Base-by-base conservation (phyloP, 2,113 vertebrate genomes). In the Drymodes brunneopygia region DNA sequence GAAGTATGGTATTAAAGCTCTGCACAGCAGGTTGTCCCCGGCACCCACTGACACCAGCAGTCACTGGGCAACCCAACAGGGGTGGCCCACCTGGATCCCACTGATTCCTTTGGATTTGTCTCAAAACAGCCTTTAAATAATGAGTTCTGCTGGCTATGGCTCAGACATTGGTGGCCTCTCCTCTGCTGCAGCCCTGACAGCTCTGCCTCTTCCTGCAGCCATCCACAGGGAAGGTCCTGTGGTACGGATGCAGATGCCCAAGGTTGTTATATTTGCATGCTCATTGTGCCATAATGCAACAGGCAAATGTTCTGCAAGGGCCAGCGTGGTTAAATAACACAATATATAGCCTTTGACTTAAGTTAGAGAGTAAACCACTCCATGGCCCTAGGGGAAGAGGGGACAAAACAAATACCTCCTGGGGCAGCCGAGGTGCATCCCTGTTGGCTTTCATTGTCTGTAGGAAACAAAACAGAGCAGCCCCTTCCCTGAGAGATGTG, bases 401-500 rank as follows among this genome's bases (percentile, higher is more conserved):
- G 53, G 65, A 62, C 54, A 19, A 47, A 73, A 71, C 71, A 66
- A 90, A 77, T 31, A 81, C 31, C 56, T 84, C 78, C 40, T 90
- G 81, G 51, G 47, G 50, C 66, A 95, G 77, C 85, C 86, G 86
- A 92, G 88, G 56, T 86, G 33, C 92, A n/a, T 88, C 72, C 57
- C 83, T 81, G 38, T 77, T 86, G 88, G 74, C 33, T 95, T 85
- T 85, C 57, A 84, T 92, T 95, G 88, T 96, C 74, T 57, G 31
- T 73, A 60, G 67, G 64, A 95, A 94, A 88, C 70, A 94, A 93
- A 96, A 51, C 22, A 56, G 73, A 81, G 67, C 64, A 83, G 35
- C n/a, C 38, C 65, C 83, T 74, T 83, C 91, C 53, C 42, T 65
- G 93, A 29, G 53, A 79, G 33, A 77, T 58, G 42, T 73, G 91